Percentiles rank a stretch among this genome's conserved stretches.
phyloP scores from a whole-genome alignment of 2,797 vertebrate species.

The Crenuchus spilurus region DNA sequence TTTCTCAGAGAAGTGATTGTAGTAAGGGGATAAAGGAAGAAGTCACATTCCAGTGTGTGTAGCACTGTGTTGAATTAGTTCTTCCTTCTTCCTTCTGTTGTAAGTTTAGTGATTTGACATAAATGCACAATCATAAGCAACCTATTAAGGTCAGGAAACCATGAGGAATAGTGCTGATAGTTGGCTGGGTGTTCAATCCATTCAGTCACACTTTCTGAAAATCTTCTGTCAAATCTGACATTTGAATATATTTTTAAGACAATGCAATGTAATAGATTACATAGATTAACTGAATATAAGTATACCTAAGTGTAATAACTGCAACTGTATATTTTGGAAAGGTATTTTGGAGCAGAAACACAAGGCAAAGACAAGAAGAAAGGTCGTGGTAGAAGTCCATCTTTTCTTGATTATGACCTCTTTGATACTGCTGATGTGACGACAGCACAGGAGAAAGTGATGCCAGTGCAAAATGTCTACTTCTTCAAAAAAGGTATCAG shows the following conservation, averaged over 20 bases:
- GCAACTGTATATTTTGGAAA: slow-evolving; percentile 7
- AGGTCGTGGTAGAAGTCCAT: slow-evolving; percentile 21
- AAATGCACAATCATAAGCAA: not conserved
- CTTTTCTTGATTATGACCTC: slow-evolving; percentile 45
- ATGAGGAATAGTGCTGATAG: not conserved
- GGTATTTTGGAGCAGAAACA: slow-evolving; percentile 38
- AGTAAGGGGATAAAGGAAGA: too few relatives aligned
- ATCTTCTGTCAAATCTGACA: too few relatives aligned
- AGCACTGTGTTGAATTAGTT: too few relatives aligned
- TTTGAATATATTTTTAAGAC: too few relatives aligned
- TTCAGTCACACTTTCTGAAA: not conserved
- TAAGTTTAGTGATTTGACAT: not conserved
- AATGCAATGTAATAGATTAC: too few relatives aligned
- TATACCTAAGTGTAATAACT: too few relatives aligned
- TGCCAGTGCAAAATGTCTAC: slow-evolving; percentile 89
- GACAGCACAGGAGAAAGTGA: slow-evolving; percentile 58
- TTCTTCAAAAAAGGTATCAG: slow-evolving; percentile 88
- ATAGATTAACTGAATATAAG: too few relatives aligned
- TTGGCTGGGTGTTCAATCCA: not conserved
- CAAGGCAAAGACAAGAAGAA: slow-evolving; percentile 49
- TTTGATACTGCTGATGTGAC: slow-evolving; percentile 18
- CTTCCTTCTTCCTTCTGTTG: not conserved
- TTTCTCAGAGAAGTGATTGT: too few relatives aligned
- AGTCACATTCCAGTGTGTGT: too few relatives aligned
- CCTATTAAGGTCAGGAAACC: too few relatives aligned